Evolutionary conservation across 1,140 invertebrate genomes (phyloP).

Genomic region (Stegodyphus mimosarum): DNA sequence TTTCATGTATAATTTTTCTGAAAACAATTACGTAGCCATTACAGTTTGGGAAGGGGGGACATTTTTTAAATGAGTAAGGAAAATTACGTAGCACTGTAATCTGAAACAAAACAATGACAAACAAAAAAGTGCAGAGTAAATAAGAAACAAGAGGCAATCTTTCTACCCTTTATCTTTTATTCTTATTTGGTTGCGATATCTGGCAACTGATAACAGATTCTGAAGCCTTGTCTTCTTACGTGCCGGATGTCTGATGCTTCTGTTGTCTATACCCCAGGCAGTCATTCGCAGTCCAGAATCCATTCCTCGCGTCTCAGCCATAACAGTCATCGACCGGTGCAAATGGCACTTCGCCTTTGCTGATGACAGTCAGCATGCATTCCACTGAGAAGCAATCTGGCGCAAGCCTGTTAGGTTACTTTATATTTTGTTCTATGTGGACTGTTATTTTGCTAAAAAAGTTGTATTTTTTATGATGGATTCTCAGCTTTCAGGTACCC

Average conservation of each 20-base stretch:
- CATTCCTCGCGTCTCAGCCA: not conserved
- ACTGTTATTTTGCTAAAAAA: too few species aligned
- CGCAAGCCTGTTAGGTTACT: not conserved
- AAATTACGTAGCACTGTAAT: too few species aligned
- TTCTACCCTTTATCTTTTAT: not conserved
- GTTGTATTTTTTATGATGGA: too few species aligned
- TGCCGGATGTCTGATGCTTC: not conserved
- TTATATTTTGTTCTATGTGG: too few species aligned
- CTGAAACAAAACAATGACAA: too few species aligned
- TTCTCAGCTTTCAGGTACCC: too few species aligned
- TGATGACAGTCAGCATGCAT: constrained; percentile 28
- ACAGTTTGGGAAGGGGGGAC: too few species aligned
- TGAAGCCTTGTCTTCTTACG: not conserved
- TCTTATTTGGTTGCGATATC: not conserved
- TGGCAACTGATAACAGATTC: constrained; percentile 27
- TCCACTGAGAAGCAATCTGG: not conserved
- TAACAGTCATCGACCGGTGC: constrained; percentile 9
- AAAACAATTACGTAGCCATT: too few species aligned
- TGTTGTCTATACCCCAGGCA: constrained; percentile 21
- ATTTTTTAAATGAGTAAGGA: too few species aligned
- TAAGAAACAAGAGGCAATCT: too few species aligned
- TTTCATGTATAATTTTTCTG: too few species aligned
- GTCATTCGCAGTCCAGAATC: constrained; percentile 3
- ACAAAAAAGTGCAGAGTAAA: too few species aligned
- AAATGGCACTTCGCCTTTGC: constrained; percentile 20